A percentile compares a stretch with the other conserved stretches of the same genome.
Conservation (phyloP, 2,797 vertebrate species). For the Tapirus indicus region DNA sequence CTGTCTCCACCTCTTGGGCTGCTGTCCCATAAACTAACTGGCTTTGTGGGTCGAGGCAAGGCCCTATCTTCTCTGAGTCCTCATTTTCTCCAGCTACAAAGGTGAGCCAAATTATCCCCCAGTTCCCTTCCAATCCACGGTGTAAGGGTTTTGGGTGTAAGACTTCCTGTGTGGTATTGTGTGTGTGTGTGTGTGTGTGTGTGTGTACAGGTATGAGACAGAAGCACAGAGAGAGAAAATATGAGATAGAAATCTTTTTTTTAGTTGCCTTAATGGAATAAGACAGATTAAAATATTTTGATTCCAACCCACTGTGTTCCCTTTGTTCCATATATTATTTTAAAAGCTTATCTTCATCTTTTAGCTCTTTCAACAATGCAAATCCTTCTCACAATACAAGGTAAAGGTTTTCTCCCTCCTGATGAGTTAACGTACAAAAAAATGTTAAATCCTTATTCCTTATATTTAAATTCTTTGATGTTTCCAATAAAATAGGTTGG, state of each 20-base stretch:
- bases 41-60: background rate
- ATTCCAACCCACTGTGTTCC: slow-evolving; percentile 44
- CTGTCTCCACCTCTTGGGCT: background rate
- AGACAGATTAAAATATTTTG: slow-evolving; percentile 75
- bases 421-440: slow-evolving; percentile 46
- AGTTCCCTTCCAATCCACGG: background rate
- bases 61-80: background rate
- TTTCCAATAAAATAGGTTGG: slow-evolving; percentile 51
- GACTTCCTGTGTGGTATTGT: background rate
- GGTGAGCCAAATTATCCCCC: background rate
- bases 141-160: background rate
- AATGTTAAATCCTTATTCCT: slow-evolving; percentile 62
- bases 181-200: background rate
- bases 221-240: background rate
- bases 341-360: slow-evolving; percentile 72
- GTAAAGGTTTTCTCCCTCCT: slow-evolving; percentile 67
- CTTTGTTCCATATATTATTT: slow-evolving; percentile 61
- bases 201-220: background rate
- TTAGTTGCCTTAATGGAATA: slow-evolving; percentile 48
- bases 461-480: slow-evolving; percentile 56
- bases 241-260: background rate
- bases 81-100: background rate
- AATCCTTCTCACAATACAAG: slow-evolving; percentile 69
- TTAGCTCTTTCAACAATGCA: slow-evolving; percentile 66
- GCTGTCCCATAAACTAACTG: background rate